A percentile compares a stretch with the other conserved stretches of the same genome.
phyloP scores from a whole-genome alignment of 1,140 invertebrate species.

The Glomeris maerens region DNA sequence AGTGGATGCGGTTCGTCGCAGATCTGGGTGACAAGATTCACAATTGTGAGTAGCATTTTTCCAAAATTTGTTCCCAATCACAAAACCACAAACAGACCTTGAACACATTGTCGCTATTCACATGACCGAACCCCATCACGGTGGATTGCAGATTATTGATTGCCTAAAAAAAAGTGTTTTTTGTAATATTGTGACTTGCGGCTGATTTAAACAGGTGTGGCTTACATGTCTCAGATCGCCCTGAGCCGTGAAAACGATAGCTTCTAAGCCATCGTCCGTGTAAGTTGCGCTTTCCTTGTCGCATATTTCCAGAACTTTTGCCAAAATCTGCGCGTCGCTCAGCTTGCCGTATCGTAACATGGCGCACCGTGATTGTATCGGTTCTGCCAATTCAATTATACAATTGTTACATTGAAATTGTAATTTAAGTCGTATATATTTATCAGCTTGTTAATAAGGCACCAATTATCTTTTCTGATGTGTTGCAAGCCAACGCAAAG shows the following conservation, averaged over 20 bases:
- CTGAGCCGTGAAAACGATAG: constrained; percentile 94
- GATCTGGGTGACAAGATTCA: constrained; percentile 39
- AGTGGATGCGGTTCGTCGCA: constrained; percentile 98
- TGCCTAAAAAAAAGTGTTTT: constrained; percentile 38
- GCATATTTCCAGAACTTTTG: constrained; percentile 60
- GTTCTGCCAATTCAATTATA: constrained; percentile 44
- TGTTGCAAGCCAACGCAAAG: constrained; percentile 96
- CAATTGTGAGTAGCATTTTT: constrained; percentile 3
- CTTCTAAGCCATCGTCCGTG: constrained; percentile 86
- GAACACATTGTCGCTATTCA: constrained; percentile 93
- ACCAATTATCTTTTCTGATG: constrained; percentile 94
- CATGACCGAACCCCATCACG: constrained; percentile 78
- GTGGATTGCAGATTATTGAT: constrained; percentile 98
- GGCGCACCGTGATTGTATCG: constrained; percentile 96
- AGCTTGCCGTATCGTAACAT: constrained; percentile 88
- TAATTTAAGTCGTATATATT: background rate
- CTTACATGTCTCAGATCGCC: constrained; percentile 81
- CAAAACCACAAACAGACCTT: constrained; percentile 42
- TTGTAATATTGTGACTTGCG: background rate
- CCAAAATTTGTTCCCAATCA: constrained; percentile 2
- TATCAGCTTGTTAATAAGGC: background rate
- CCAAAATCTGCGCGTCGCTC: constrained; percentile 72
- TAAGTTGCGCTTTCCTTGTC: constrained; percentile 60
- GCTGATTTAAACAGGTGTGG: constrained; percentile 24
- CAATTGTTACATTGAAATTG: background rate